Evolutionary conservation across 2,797 vertebrate species (phyloP).

Genomic region (Chlorospingus flavigularis): DNA sequence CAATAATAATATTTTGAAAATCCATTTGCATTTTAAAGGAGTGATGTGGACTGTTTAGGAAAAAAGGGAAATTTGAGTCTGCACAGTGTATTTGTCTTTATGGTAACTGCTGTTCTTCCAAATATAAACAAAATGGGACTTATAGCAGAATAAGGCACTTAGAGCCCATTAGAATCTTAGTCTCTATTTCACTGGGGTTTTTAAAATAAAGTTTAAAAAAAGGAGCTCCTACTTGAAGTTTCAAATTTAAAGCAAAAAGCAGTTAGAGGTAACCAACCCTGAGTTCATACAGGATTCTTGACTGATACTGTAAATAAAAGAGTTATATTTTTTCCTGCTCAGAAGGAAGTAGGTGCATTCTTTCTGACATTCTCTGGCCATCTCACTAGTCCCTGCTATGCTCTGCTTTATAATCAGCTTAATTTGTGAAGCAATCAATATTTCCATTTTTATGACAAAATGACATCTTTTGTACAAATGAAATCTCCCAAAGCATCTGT

Average conservation of each 20-base stretch:
- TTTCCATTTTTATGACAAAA: conserved; percentile 15
- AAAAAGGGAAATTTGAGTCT: background rate
- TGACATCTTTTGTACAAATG: background rate
- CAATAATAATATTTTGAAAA: background rate
- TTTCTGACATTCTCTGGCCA: background rate
- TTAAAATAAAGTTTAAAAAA: background rate
- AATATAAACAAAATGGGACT: background rate
- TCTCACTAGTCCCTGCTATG: background rate
- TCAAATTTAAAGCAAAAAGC: background rate
- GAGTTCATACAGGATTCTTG: background rate
- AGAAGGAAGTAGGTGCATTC: background rate
- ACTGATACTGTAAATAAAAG: background rate
- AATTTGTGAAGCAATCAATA: background rate
- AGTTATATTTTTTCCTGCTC: background rate
- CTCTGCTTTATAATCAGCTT: background rate
- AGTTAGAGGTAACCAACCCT: background rate
- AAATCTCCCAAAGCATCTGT: background rate
- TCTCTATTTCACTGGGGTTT: background rate
- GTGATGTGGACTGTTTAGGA: background rate
- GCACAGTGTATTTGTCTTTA: background rate
- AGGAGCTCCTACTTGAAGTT: background rate
- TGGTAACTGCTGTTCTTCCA: background rate
- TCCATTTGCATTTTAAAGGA: background rate
- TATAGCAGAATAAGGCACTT: background rate
- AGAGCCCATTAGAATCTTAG: background rate